A percentile compares a stretch with the other conserved stretches of the same genome.
These are phyloP conservation scores for Drosophila kokeensis DNA, from an alignment of 2,888 invertebrate species.

Conservation along the genomic window DNA sequence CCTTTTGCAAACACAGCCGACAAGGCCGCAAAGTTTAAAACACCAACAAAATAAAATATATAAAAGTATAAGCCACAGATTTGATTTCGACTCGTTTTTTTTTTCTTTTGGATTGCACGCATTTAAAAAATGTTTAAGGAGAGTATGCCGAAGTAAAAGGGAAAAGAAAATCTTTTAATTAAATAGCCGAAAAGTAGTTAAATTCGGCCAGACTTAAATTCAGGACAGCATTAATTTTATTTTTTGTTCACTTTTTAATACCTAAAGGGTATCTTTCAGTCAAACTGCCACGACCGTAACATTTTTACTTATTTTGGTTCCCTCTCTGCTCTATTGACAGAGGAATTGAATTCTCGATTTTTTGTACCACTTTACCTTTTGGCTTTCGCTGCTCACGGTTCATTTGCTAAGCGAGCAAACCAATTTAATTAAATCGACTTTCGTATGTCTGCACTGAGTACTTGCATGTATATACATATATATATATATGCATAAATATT, in stretches of 20 bases:
- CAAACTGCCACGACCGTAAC: neutral
- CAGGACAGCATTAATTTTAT: neutral
- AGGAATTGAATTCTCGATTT: slow-evolving; percentile 44
- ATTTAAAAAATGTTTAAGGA: neutral
- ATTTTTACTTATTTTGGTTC: neutral
- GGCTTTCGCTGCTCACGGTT: slow-evolving; percentile 42
- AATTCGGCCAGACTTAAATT: neutral
- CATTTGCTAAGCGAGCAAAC: slow-evolving; percentile 51
- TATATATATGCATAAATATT: slow-evolving; percentile 18
- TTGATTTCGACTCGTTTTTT: slow-evolving; percentile 7
- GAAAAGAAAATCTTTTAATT: neutral
- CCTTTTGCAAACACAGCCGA: slow-evolving; percentile 11
- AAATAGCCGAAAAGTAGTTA: neutral
- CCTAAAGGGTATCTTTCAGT: neutral
- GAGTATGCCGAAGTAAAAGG: neutral
- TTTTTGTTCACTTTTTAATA: neutral
- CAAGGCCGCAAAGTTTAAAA: slow-evolving; percentile 15
- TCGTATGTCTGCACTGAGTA: slow-evolving; percentile 19
- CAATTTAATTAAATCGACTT: slow-evolving; percentile 70
- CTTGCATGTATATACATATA: neutral
- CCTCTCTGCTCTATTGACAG: slow-evolving; percentile 40
- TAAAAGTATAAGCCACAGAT: slow-evolving; percentile 18
- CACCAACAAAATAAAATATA: slow-evolving; percentile 16
- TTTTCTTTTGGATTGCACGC: slow-evolving; percentile 5
- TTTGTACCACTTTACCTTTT: slow-evolving; percentile 22